Evolutionary conservation across 2,113 vertebrate species (phyloP).

Genomic region (Brachyhypopomus gauderio): DNA sequence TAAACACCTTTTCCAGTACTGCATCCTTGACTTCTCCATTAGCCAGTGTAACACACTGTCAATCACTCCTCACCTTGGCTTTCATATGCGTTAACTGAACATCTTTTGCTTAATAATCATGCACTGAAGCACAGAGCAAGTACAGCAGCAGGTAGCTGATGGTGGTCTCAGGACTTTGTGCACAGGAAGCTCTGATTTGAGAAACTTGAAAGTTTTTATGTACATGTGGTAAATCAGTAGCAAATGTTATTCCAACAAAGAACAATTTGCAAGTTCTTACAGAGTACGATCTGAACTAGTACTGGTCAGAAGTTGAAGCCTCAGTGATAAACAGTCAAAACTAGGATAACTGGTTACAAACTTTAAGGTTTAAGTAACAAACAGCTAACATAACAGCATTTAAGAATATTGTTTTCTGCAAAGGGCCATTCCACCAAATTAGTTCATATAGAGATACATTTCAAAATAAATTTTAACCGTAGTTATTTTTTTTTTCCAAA

Average conservation of each 20-base stretch:
- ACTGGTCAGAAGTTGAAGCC: neutral
- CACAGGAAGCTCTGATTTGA: neutral
- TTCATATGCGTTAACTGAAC: neutral
- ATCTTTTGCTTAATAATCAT: conserved; percentile 12
- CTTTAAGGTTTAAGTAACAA: neutral
- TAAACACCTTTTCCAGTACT: conserved; percentile 59
- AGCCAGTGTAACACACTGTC: conserved; percentile 23
- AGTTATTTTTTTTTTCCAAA: no score
- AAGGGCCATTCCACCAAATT: neutral
- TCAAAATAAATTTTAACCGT: no score
- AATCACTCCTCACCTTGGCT: conserved; percentile 11
- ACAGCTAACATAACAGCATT: neutral
- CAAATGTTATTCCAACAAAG: neutral
- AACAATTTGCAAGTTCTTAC: neutral
- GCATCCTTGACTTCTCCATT: conserved; percentile 31
- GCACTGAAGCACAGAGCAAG: neutral
- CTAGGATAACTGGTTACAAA: neutral
- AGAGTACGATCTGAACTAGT: neutral
- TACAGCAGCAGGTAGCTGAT: neutral
- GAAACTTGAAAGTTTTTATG: conserved; percentile 11
- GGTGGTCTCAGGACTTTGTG: neutral
- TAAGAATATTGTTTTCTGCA: neutral
- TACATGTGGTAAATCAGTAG: neutral
- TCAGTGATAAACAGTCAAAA: neutral
- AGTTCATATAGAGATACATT: no score